Evolutionary conservation across 2,113 vertebrate species (phyloP).

Genomic region (Equus quagga): DNA sequence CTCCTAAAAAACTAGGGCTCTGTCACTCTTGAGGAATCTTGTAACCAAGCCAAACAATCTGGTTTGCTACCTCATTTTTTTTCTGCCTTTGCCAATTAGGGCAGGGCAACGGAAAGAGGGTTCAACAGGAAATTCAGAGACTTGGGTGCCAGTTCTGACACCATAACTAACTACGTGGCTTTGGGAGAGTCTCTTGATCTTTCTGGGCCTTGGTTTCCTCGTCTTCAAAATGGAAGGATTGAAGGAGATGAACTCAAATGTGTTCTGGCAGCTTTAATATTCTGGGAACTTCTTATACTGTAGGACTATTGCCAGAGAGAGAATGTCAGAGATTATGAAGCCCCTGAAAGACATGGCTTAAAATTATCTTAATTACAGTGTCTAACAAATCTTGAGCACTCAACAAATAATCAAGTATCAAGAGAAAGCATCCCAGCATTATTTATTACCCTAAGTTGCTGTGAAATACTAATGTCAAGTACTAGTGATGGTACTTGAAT

Average conservation of each 20-base stretch:
- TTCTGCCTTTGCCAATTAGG: background rate
- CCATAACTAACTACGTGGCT: background rate
- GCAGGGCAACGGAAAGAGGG: background rate
- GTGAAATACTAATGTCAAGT: slow-evolving; percentile 72
- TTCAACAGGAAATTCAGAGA: background rate
- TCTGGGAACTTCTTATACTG: background rate
- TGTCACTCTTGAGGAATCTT: background rate
- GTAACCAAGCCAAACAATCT: background rate
- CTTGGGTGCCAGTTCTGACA: background rate
- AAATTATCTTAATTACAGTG: slow-evolving; percentile 67
- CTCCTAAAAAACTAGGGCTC: background rate
- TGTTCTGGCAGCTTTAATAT: slow-evolving; percentile 5
- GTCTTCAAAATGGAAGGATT: background rate
- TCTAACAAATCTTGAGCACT: slow-evolving; percentile 50
- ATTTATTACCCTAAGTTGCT: slow-evolving; percentile 66
- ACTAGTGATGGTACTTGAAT: slow-evolving; percentile 73
- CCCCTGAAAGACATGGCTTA: background rate
- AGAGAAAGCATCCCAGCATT: slow-evolving; percentile 32
- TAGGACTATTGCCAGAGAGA: slow-evolving; percentile 7
- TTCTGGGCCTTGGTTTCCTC: slow-evolving; percentile 61
- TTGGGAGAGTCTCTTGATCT: background rate
- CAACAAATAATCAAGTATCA: slow-evolving; percentile 69
- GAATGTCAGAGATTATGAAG: slow-evolving; percentile 52
- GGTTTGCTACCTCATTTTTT: background rate
- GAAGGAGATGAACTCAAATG: background rate